Conservation (phyloP, 2,113 vertebrate species). For the Chionodraco myersi region DNA sequence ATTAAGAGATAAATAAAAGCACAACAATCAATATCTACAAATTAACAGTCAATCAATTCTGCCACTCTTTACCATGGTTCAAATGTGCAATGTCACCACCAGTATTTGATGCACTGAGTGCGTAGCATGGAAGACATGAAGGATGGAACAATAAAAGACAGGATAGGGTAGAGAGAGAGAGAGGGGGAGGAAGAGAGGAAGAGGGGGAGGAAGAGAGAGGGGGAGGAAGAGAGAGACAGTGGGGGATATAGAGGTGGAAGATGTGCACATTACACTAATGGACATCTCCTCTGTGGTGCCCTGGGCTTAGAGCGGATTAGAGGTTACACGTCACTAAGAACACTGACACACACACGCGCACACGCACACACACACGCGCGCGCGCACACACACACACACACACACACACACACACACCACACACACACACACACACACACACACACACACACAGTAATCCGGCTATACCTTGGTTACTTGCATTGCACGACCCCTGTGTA, state of each 20-base stretch:
- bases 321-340: constrained; percentile 75
- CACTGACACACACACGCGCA: constrained; percentile 53
- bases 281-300: constrained; percentile 71
- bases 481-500: constrained; percentile 8
- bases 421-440: not conserved
- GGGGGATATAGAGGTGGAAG: constrained; percentile 33
- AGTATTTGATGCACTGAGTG: not conserved
- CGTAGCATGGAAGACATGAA: too few relatives aligned
- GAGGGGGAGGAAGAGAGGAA: too few relatives aligned
- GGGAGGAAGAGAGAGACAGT: too few relatives aligned
- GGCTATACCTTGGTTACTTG: constrained; percentile 37
- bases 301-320: constrained; percentile 77
- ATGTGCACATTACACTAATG: constrained; percentile 74
- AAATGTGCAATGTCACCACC: not conserved
- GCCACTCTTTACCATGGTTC: constrained; percentile 3
- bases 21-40: too few relatives aligned
- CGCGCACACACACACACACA: constrained; percentile 31
- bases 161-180: too few relatives aligned
- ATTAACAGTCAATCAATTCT: too few relatives aligned
- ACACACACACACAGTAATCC: constrained; percentile 50
- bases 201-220: too few relatives aligned
- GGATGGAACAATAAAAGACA: too few relatives aligned
- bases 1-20: too few relatives aligned
- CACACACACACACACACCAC: constrained; percentile 37
- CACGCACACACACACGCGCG: constrained; percentile 42